These are phyloP conservation scores for Proctacanthus coquilletti DNA, from an alignment of 1,140 invertebrate genomes.

Conservation along the genomic window DNA sequence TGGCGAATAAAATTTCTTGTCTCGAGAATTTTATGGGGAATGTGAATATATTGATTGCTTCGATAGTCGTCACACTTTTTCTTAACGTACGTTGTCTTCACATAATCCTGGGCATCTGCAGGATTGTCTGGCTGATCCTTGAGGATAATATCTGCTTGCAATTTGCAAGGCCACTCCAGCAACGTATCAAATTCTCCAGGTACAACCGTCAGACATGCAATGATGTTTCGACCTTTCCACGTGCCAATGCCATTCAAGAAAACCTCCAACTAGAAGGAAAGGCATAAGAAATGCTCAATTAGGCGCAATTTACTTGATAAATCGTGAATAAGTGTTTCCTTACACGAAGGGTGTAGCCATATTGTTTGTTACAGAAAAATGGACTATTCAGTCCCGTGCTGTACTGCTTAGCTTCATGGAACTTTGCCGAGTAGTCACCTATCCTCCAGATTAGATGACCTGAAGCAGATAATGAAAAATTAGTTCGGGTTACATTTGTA, in stretches of 20 bases:
- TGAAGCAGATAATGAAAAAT: slow-evolving; percentile 5
- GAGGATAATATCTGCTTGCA: slow-evolving; percentile 42
- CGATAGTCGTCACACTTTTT: slow-evolving; percentile 35
- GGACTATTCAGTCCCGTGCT: slow-evolving; percentile 43
- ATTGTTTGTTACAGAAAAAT: slow-evolving; percentile 46
- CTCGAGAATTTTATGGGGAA: slow-evolving; percentile 47
- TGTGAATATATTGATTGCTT: slow-evolving; percentile 52
- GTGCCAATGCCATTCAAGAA: slow-evolving; percentile 53
- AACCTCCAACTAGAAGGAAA: slow-evolving; percentile 38
- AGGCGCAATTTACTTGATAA: not conserved
- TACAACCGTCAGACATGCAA: slow-evolving; percentile 45
- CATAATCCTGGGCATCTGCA: slow-evolving; percentile 33
- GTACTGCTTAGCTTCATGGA: slow-evolving; percentile 47
- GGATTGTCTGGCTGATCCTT: slow-evolving; percentile 40
- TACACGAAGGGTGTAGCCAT: slow-evolving; percentile 54
- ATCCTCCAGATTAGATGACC: slow-evolving; percentile 53
- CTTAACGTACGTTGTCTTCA: slow-evolving; percentile 30
- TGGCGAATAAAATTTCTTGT: slow-evolving; percentile 48
- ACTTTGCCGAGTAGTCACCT: slow-evolving; percentile 41
- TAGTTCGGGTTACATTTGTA: too few species aligned
- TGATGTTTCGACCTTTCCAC: slow-evolving; percentile 52
- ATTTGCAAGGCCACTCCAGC: slow-evolving; percentile 48
- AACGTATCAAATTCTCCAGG: slow-evolving; percentile 51
- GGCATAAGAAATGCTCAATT: slow-evolving; percentile 2
- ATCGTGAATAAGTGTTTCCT: too few species aligned